Base-by-base conservation (phyloP, 2,888 invertebrate genomes). In the Sacculina carcini region DNA sequence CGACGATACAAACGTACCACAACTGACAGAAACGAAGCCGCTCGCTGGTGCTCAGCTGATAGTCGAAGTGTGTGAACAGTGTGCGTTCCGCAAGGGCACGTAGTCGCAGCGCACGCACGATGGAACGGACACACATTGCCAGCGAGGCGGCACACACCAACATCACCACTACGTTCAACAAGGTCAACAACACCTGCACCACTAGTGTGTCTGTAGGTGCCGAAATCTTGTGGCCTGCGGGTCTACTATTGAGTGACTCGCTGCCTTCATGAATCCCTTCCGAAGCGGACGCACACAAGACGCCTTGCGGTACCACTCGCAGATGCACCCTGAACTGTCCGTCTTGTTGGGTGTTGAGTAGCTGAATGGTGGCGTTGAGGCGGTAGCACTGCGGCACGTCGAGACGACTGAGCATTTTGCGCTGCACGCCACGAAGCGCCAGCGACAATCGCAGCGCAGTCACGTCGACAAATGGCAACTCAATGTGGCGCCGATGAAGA, bases 1-100 rank as follows among this genome's bases (percentile, higher is more conserved):
- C 74, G 51, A 94, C 81, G 40, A 98, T 98, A 78, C 90, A 84
- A 19, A 94, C 79, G 63, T 96, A 81, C 94, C 96, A 98, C 56
- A 90, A 70, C 64, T 96, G 94, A 21, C 90, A 68, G 66, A 98
- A 98, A 62, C 92, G 87, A 58, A 85, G 66, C 58, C 74, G 73
- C 36, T 92, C 90, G 29, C 80, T 76, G 38, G 76, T 64, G 58
- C 78, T 78, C 28, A 98, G 65, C 24, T 75, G 71, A 58, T 75
- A 77, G 26, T 76, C 73, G 58, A 78, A 81, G 2, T 50, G 28
- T 14, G 16, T 31, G 5, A 7, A n/a, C 40, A 54, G 48, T 16
- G 48, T 42, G 3, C 9, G 10, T 3, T n/a, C 16, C 2, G 53
- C 19, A 29, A 53, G 31, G 21, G 19, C 26, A 65, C 81, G 80